These are phyloP conservation scores for Tinea semifulvella DNA, from an alignment of 2,888 invertebrate species.

Conservation along the genomic window DNA sequence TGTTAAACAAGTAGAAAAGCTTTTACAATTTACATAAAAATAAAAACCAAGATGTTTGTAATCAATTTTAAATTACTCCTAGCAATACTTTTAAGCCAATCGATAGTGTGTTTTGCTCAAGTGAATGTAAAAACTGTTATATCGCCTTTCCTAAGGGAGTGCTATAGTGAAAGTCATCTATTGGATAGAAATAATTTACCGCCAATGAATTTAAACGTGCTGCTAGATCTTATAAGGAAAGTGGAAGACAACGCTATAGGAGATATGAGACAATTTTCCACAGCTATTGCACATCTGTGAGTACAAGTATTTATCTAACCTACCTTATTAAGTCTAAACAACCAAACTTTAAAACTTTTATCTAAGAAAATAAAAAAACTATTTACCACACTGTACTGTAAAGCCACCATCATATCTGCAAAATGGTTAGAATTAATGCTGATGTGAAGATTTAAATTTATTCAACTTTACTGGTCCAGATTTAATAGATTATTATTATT, in stretches of 20 bases:
- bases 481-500: too few relatives aligned
- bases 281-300: conserved; percentile 65
- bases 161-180: conserved; percentile 67
- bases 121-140: conserved; percentile 17
- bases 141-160: conserved; percentile 41
- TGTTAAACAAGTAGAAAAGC: not conserved
- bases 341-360: too few relatives aligned
- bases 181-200: conserved; percentile 65
- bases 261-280: conserved; percentile 61
- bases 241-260: conserved; percentile 65
- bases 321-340: too few relatives aligned
- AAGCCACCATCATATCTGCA: too few relatives aligned
- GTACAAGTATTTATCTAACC: too few relatives aligned
- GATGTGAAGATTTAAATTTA: too few relatives aligned
- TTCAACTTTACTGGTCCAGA: too few relatives aligned
- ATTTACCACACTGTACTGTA: too few relatives aligned
- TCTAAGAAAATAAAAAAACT: too few relatives aligned
- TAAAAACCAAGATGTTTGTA: not conserved
- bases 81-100: not conserved
- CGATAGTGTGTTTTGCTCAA: not conserved
- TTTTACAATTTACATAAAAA: not conserved
- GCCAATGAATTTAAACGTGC: conserved; percentile 68
- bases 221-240: conserved; percentile 71
- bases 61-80: not conserved
- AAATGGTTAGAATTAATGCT: too few relatives aligned